Evolutionary conservation across 2,888 invertebrate genomes (phyloP).

Genomic region (Leptarthrus brevirostris): DNA sequence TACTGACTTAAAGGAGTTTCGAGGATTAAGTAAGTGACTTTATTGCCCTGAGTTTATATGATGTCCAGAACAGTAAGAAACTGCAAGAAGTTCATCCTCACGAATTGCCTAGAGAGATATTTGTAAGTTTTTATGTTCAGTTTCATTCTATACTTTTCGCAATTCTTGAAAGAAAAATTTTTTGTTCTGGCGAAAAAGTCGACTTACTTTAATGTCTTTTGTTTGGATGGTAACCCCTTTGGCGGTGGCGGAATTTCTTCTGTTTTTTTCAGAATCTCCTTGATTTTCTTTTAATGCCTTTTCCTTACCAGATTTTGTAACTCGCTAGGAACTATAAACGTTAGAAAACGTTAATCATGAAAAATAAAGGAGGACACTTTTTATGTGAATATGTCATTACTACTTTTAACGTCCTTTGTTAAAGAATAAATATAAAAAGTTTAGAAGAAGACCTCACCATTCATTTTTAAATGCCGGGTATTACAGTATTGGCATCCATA

Average conservation of each 20-base stretch:
- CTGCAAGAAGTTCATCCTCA: conserved; percentile 48
- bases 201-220: neutral
- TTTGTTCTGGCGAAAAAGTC: neutral
- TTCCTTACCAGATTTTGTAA: too few relatives aligned
- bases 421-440: too few relatives aligned
- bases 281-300: too few relatives aligned
- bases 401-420: too few relatives aligned
- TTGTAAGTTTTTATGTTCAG: conserved; percentile 14
- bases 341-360: too few relatives aligned
- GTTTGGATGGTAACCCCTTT: neutral
- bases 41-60: neutral
- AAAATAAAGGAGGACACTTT: too few relatives aligned
- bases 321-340: too few relatives aligned
- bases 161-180: neutral
- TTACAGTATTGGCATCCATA: too few relatives aligned
- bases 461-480: too few relatives aligned
- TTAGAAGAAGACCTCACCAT: too few relatives aligned
- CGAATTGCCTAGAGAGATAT: conserved; percentile 54
- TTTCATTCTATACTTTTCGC: neutral
- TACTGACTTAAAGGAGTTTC: neutral
- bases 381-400: too few relatives aligned
- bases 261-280: too few relatives aligned
- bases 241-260: neutral
- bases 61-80: neutral
- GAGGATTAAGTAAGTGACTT: neutral